Evolutionary conservation across 2,888 invertebrate genomes (phyloP).

Genomic region (Lingula anatina): DNA sequence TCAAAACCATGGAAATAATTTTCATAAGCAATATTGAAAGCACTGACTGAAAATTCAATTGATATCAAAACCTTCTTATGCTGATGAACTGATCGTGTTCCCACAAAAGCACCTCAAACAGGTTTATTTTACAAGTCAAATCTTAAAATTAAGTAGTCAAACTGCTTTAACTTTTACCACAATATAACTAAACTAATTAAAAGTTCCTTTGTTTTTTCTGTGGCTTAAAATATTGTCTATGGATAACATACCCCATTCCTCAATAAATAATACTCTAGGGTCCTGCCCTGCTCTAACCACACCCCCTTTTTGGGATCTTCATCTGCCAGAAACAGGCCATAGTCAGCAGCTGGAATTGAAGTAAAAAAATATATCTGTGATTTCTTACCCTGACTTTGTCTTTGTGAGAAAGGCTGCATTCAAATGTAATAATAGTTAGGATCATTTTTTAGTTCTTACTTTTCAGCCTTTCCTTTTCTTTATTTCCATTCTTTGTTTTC

Average conservation of each 20-base stretch:
- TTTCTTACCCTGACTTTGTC: no score
- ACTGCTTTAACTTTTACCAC: neutral
- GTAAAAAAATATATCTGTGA: no score
- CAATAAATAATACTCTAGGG: constrained; percentile 93
- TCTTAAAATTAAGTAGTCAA: no score
- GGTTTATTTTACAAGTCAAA: no score
- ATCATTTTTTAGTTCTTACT: no score
- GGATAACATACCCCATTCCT: constrained; percentile 67
- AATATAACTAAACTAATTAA: neutral
- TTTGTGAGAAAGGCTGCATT: no score
- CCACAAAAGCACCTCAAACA: neutral
- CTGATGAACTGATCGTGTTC: neutral
- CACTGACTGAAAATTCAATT: neutral
- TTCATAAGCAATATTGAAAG: no score
- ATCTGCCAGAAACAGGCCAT: constrained; percentile 92
- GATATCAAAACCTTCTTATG: neutral
- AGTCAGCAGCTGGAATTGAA: constrained; percentile 78
- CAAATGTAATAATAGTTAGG: no score
- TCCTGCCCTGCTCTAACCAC: constrained; percentile 92
- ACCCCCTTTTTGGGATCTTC: constrained; percentile 90
- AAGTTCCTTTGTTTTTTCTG: neutral
- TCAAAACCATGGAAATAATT: no score
- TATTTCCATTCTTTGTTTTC: no score
- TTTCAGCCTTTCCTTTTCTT: no score
- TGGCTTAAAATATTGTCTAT: neutral